phyloP scores from a whole-genome alignment of 2,888 invertebrate genomes.

The Lochmaea capreae region DNA sequence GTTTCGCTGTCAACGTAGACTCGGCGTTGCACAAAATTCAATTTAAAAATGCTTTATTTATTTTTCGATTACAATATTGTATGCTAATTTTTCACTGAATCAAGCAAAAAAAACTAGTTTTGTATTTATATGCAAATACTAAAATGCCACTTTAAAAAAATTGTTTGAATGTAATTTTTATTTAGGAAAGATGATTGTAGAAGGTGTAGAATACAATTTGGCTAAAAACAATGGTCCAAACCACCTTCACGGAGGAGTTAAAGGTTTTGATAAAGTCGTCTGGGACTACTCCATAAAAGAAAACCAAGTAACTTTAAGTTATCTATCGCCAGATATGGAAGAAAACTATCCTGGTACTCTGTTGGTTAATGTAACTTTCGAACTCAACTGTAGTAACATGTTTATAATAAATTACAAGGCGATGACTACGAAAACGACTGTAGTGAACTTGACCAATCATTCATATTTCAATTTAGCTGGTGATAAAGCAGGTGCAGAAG shows the following conservation, averaged over 20 bases:
- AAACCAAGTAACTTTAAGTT: slow-evolving; percentile 75
- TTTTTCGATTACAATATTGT: too few species aligned
- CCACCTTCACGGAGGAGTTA: slow-evolving; percentile 85
- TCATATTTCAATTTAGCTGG: slow-evolving; percentile 93
- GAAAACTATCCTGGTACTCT: slow-evolving; percentile 92
- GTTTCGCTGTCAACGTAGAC: too few species aligned
- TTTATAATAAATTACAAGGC: slow-evolving; percentile 82
- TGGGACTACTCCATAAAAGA: slow-evolving; percentile 44
- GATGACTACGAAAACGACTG: slow-evolving; percentile 80
- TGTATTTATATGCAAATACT: too few species aligned
- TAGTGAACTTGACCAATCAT: slow-evolving; percentile 88
- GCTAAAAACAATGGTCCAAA: slow-evolving; percentile 76
- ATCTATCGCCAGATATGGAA: slow-evolving; percentile 81
- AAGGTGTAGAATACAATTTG: slow-evolving; percentile 76
- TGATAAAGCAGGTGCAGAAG: slow-evolving; percentile 77
- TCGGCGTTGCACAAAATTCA: too few species aligned
- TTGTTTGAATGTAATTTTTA: neutral
- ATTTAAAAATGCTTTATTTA: too few species aligned
- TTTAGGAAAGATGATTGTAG: slow-evolving; percentile 62
- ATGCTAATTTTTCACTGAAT: too few species aligned
- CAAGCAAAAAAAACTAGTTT: too few species aligned
- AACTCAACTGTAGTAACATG: slow-evolving; percentile 78
- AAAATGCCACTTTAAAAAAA: too few species aligned
- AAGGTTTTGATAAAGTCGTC: slow-evolving; percentile 80
- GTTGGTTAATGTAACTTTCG: slow-evolving; percentile 76